phyloP scores from a whole-genome alignment of 2,888 invertebrate genomes.

The Cartodere bifasciata region DNA sequence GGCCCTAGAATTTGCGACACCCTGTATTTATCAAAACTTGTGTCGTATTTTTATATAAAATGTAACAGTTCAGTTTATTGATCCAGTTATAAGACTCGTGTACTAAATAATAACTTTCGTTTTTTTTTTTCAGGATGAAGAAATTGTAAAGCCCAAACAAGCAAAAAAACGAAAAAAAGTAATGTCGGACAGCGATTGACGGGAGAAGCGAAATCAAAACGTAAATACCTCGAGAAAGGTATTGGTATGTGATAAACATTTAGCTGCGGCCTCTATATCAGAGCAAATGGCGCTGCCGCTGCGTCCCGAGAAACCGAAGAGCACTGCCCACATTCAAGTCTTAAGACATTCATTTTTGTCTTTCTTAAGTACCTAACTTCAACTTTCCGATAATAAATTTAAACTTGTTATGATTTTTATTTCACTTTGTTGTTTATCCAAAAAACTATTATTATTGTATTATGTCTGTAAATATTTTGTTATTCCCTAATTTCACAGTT shows the following conservation, averaged over 20 bases:
- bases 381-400: slow-evolving; percentile 8
- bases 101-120: no score
- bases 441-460: slow-evolving; percentile 24
- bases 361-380: no score
- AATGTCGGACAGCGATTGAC: slow-evolving; percentile 88
- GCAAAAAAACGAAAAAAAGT: slow-evolving; percentile 86
- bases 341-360: no score
- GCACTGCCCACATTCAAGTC: no score
- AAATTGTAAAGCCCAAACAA: slow-evolving; percentile 81
- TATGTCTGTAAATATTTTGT: slow-evolving; percentile 33
- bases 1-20: no score
- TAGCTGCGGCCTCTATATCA: slow-evolving; percentile 7
- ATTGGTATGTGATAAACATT: slow-evolving; percentile 7
- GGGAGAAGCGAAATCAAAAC: slow-evolving; percentile 20
- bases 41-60: no score
- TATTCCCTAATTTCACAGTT: slow-evolving; percentile 30
- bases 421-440: slow-evolving; percentile 20
- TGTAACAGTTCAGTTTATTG: no score
- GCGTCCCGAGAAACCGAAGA: not conserved
- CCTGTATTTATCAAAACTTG: no score
- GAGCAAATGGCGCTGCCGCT: slow-evolving; percentile 6
- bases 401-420: slow-evolving; percentile 18
- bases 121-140: slow-evolving; percentile 59
- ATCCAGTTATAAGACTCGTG: no score
- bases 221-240: slow-evolving; percentile 11